These are phyloP conservation scores for Eufriesea mexicana DNA, from an alignment of 1,140 invertebrate genomes.

Conservation along the genomic window DNA sequence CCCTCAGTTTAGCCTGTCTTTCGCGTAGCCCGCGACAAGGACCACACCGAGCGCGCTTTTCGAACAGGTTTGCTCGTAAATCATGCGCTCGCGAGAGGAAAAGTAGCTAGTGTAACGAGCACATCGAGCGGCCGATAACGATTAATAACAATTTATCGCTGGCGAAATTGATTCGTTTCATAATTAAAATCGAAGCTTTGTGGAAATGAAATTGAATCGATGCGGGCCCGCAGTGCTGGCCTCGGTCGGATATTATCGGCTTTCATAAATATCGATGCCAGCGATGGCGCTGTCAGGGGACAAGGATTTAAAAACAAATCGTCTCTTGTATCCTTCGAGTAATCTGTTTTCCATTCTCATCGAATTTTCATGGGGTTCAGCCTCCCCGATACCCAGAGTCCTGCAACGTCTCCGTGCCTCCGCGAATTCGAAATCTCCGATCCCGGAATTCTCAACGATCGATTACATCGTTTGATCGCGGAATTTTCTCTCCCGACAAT, in stretches of 20 bases:
- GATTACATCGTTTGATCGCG: too few species aligned
- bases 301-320: slow-evolving; percentile 1
- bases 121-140: slow-evolving; percentile 34
- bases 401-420: too few species aligned
- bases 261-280: slow-evolving; percentile 46
- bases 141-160: slow-evolving; percentile 63
- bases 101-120: slow-evolving; percentile 11
- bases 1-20: neutral
- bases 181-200: slow-evolving; percentile 54
- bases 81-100: slow-evolving; percentile 19
- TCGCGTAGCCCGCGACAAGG: neutral
- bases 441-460: too few species aligned
- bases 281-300: neutral
- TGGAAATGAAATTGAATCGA: slow-evolving; percentile 53
- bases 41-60: slow-evolving; percentile 30
- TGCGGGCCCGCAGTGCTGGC: slow-evolving; percentile 17
- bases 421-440: too few species aligned
- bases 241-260: slow-evolving; percentile 42
- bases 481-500: too few species aligned
- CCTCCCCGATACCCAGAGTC: too few species aligned
- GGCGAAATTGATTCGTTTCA: slow-evolving; percentile 46
- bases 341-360: neutral
- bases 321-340: neutral
- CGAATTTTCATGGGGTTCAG: neutral
- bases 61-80: slow-evolving; percentile 33